phyloP scores from a whole-genome alignment of 2,113 vertebrate species.

The Microcebus jonahi region DNA sequence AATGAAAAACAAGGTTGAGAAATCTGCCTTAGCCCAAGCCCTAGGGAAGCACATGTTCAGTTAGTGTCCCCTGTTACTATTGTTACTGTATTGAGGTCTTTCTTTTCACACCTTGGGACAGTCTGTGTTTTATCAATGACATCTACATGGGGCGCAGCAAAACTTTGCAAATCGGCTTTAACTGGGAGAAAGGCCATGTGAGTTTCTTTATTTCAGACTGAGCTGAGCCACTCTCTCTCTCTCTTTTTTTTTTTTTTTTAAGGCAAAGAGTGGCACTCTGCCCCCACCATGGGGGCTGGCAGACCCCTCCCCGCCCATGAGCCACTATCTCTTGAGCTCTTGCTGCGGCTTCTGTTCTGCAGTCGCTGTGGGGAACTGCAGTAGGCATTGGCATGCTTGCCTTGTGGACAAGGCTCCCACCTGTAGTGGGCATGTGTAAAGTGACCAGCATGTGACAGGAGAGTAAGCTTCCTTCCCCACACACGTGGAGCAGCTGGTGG shows the following conservation, averaged over 20 bases:
- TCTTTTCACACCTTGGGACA: neutral
- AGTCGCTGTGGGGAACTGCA: neutral
- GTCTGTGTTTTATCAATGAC: neutral
- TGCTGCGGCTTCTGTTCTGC: neutral
- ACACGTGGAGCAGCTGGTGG: rapidly evolving
- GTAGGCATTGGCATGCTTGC: neutral
- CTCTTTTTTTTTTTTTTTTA: too few relatives aligned
- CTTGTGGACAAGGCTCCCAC: neutral
- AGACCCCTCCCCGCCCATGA: neutral
- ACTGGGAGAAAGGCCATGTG: neutral
- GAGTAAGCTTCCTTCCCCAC: neutral
- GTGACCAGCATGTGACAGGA: neutral
- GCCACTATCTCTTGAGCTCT: neutral
- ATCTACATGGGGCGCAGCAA: neutral
- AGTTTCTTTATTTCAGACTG: neutral
- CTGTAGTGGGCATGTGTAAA: neutral
- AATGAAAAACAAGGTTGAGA: neutral
- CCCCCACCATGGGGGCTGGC: too few relatives aligned
- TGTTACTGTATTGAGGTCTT: neutral
- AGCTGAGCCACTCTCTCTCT: neutral
- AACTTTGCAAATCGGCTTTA: neutral
- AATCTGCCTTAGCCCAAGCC: neutral
- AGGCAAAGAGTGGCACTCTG: too few relatives aligned
- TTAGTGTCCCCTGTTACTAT: neutral
- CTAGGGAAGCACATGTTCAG: rapidly evolving